Percentiles rank a stretch among this genome's conserved stretches.
These are phyloP conservation scores for Spheniscus humboldti DNA, from an alignment of 2,797 vertebrate species.

Conservation along the genomic window DNA sequence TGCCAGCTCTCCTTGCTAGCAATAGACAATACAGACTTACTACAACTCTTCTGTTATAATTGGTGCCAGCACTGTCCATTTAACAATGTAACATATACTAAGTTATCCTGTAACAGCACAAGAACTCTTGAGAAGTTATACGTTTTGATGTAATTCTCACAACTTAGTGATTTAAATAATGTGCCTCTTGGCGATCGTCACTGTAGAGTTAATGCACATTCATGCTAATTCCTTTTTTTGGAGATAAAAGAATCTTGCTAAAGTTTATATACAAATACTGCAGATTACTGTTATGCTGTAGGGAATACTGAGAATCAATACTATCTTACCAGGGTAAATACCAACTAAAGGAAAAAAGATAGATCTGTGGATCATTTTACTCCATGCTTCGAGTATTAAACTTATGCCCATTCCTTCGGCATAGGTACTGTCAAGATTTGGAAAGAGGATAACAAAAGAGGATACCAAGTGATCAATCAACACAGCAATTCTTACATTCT, in stretches of 20 bases:
- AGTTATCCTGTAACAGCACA: not conserved
- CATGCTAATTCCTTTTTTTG: not conserved
- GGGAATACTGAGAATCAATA: not conserved
- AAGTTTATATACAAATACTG: not conserved
- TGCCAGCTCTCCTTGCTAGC: not conserved
- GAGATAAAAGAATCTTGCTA: not conserved
- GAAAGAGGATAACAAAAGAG: constrained; percentile 36
- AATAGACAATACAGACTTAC: not conserved
- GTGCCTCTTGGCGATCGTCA: not conserved
- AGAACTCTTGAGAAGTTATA: not conserved
- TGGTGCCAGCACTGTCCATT: not conserved
- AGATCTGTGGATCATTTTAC: not conserved
- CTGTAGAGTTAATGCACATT: not conserved
- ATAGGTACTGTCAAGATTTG: not conserved
- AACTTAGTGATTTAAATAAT: not conserved
- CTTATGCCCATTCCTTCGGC: not conserved
- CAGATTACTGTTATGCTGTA: not conserved
- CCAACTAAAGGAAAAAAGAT: not conserved
- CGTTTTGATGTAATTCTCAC: not conserved
- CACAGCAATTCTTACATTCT: not conserved
- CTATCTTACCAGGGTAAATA: not conserved
- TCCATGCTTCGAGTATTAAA: not conserved
- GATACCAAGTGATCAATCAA: not conserved
- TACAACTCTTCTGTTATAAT: not conserved
- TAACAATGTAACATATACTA: not conserved